These are phyloP conservation scores for Stenodema calcarata DNA, from an alignment of 2,888 invertebrate species.

Conservation along the genomic window DNA sequence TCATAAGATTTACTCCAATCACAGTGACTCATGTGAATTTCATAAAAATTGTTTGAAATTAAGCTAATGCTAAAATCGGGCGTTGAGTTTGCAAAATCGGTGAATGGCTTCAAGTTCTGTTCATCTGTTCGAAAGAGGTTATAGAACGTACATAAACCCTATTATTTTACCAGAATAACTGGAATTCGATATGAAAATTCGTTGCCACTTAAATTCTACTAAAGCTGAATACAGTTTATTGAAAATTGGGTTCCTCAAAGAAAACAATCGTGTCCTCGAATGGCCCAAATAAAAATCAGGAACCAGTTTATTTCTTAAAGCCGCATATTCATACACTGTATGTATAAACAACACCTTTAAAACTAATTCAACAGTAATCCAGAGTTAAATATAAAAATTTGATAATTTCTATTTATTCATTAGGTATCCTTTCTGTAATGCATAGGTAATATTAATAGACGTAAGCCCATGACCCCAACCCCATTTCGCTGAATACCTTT, in stretches of 20 bases:
- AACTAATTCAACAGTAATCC: constrained; percentile 16
- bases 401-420: background rate
- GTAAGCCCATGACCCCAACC: background rate
- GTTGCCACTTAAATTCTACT: too few species aligned
- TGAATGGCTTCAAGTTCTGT: too few species aligned
- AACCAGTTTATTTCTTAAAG: constrained; percentile 17
- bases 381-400: constrained; percentile 18
- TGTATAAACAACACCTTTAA: constrained; percentile 20
- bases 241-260: background rate
- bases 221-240: too few species aligned
- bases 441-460: background rate
- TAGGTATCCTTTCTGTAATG: background rate
- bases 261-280: background rate
- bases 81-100: too few species aligned
- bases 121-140: too few species aligned
- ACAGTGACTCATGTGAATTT: too few species aligned
- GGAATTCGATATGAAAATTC: too few species aligned
- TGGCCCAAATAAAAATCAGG: background rate
- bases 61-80: too few species aligned
- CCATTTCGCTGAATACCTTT: background rate
- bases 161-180: too few species aligned
- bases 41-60: too few species aligned
- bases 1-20: too few species aligned
- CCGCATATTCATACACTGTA: constrained; percentile 4
- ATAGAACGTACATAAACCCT: too few species aligned